A percentile compares a stretch with the other conserved stretches of the same genome.
These are phyloP conservation scores for Danio choprae DNA, from an alignment of 2,797 vertebrate genomes.

Conservation along the genomic window DNA sequence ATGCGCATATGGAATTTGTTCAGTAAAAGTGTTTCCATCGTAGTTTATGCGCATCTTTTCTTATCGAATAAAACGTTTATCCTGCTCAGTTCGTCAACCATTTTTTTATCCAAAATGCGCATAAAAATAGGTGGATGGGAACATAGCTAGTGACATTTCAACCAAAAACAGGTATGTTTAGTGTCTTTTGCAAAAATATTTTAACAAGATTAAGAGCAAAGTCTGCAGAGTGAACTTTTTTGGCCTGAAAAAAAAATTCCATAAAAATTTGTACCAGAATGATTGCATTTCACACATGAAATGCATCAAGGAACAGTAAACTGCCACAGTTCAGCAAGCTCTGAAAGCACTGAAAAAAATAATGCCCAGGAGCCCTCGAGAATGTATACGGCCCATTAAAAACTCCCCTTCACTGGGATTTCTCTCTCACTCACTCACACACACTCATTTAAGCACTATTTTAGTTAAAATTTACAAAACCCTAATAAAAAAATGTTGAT, in stretches of 20 bases:
- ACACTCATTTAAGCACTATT: neutral
- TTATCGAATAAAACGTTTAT: no score
- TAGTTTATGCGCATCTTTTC: no score
- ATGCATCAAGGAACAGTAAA: neutral
- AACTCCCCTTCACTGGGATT: neutral
- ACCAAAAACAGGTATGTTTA: neutral
- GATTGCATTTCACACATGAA: neutral
- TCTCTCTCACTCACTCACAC: neutral
- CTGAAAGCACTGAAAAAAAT: conserved; percentile 53
- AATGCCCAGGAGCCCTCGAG: conserved; percentile 42
- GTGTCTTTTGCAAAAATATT: neutral
- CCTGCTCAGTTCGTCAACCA: no score
- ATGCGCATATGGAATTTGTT: no score
- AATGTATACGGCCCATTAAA: conserved; percentile 1
- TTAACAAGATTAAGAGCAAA: neutral
- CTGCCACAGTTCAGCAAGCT: neutral
- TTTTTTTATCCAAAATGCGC: no score
- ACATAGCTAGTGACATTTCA: neutral
- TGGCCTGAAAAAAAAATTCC: neutral
- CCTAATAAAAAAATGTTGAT: neutral
- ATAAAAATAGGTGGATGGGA: no score
- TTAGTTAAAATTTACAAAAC: neutral
- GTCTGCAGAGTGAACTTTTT: neutral
- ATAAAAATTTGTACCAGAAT: neutral
- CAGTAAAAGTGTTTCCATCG: no score